A percentile compares a stretch with the other conserved stretches of the same genome.
Conservation (phyloP, 1,140 invertebrate species). For the Diorhabda elongata region DNA sequence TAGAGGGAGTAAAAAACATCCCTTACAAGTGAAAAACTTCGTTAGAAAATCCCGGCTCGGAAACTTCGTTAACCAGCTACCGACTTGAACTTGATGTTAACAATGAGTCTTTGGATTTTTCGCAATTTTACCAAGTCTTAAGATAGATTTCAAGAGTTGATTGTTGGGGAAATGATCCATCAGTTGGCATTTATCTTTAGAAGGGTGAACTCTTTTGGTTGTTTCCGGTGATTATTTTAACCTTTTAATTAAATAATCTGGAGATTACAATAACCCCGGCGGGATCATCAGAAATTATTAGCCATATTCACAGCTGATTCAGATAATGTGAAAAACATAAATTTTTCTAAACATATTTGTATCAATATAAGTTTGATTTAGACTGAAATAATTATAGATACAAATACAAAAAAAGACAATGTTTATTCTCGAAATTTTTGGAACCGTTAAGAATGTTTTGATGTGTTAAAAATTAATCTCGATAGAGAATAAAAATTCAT, state of each 20-base stretch:
- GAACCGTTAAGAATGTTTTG: background rate
- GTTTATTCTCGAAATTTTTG: background rate
- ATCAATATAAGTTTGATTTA: no score
- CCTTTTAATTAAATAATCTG: conserved; percentile 29
- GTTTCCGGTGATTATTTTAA: conserved; percentile 36
- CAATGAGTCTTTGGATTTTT: conserved; percentile 40
- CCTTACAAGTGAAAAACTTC: conserved; percentile 38
- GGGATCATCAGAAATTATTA: no score
- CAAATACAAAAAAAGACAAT: no score
- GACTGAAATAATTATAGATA: no score
- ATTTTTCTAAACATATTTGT: no score
- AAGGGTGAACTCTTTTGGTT: conserved; percentile 34
- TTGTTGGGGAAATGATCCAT: conserved; percentile 37
- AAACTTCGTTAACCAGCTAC: conserved; percentile 36
- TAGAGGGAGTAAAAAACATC: conserved; percentile 44
- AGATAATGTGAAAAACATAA: no score
- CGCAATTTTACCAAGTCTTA: conserved; percentile 25
- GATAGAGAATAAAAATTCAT: no score
- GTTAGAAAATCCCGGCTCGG: conserved; percentile 38
- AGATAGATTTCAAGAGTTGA: conserved; percentile 33
- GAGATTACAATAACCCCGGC: no score
- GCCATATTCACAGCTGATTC: no score
- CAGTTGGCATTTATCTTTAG: conserved; percentile 42
- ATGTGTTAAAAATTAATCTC: no score
- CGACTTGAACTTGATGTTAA: conserved; percentile 35